These are phyloP conservation scores for Stenoptilia bipunctidactyla DNA, from an alignment of 2,888 invertebrate species.

Conservation along the genomic window DNA sequence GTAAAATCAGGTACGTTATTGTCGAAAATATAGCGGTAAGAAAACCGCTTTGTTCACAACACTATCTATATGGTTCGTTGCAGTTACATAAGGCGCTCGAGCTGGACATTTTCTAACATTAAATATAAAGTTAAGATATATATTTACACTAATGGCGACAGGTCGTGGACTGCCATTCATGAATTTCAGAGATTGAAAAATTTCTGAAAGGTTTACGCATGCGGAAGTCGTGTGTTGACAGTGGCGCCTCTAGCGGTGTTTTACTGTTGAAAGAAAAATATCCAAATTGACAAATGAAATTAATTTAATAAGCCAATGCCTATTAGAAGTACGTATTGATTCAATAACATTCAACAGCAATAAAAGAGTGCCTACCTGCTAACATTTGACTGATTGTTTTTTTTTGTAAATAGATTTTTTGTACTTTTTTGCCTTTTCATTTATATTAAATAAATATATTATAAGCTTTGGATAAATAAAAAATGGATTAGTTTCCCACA, in stretches of 20 bases:
- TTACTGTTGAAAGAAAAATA: no score
- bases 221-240: constrained; percentile 26
- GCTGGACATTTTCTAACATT: constrained; percentile 54
- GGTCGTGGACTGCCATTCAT: constrained; percentile 63
- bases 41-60: constrained; percentile 27
- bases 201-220: constrained; percentile 43
- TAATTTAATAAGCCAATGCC: no score
- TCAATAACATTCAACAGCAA: no score
- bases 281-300: no score
- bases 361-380: no score
- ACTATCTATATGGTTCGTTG: constrained; percentile 60
- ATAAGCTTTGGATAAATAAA: no score
- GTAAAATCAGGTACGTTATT: constrained; percentile 35
- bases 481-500: no score
- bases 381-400: no score
- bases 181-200: constrained; percentile 49
- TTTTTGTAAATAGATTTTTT: no score
- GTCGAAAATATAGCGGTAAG: constrained; percentile 40
- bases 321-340: no score
- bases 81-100: constrained; percentile 30
- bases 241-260: constrained; percentile 24
- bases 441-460: no score
- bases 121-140: constrained; percentile 34
- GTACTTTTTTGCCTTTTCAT: no score
- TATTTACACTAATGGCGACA: constrained; percentile 39